A percentile compares a stretch with the other conserved stretches of the same genome.
phyloP scores from a whole-genome alignment of 1,140 invertebrate genomes.

The Thalassaphorura encarpata region DNA sequence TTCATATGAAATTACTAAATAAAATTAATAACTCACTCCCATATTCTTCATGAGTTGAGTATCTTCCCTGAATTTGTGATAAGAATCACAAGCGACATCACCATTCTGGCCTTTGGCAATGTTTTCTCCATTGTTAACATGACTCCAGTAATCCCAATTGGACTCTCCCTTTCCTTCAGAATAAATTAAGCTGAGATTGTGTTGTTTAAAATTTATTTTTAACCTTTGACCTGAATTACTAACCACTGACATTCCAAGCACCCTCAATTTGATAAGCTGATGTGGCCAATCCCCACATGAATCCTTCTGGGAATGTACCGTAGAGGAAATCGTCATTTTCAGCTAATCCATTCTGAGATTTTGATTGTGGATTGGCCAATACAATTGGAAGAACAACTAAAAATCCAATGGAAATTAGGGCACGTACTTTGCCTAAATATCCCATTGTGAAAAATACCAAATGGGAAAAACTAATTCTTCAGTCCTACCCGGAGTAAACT shows the following conservation, averaged over 20 bases:
- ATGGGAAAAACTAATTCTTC: too few species aligned
- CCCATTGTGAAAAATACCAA: too few species aligned
- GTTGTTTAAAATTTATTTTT: too few species aligned
- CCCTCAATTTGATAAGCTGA: constrained; percentile 40
- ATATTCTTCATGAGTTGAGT: constrained; percentile 37
- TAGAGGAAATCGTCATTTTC: background rate
- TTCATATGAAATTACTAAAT: background rate
- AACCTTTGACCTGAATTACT: too few species aligned
- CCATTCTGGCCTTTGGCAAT: constrained; percentile 37
- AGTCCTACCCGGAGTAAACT: too few species aligned
- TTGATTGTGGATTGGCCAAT: too few species aligned
- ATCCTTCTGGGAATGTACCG: constrained; percentile 42
- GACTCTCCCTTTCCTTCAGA: constrained; percentile 40
- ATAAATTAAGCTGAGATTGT: too few species aligned
- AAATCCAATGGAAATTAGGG: too few species aligned
- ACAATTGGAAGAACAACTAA: too few species aligned
- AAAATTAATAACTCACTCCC: constrained; percentile 32
- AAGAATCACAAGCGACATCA: constrained; percentile 41
- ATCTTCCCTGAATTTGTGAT: constrained; percentile 40
- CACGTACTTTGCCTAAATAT: too few species aligned
- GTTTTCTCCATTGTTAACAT: constrained; percentile 31
- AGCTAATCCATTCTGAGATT: too few species aligned
- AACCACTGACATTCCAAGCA: background rate
- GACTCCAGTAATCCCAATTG: constrained; percentile 40
- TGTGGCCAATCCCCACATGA: constrained; percentile 45